phyloP scores from a whole-genome alignment of 1,140 invertebrate species.

The Macrosteles quadrilineatus region DNA sequence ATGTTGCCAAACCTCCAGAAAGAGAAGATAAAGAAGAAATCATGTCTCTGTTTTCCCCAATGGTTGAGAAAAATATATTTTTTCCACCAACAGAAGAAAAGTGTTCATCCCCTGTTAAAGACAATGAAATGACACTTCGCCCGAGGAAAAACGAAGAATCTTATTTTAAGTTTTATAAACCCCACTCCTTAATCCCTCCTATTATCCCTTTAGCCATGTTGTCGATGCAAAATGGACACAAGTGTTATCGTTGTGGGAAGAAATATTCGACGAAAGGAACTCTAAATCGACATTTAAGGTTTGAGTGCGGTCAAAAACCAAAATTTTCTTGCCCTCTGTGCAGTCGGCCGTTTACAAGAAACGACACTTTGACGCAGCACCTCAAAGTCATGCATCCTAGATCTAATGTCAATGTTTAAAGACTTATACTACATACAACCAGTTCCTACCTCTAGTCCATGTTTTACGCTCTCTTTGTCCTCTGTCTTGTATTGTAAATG shows the following conservation, averaged over 20 bases:
- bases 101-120: too few species aligned
- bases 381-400: slow-evolving; percentile 38
- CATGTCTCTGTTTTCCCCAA: background rate
- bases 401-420: slow-evolving; percentile 55
- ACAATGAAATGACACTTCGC: too few species aligned
- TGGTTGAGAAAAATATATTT: background rate
- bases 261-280: slow-evolving; percentile 34
- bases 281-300: slow-evolving; percentile 56
- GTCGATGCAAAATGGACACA: slow-evolving; percentile 17
- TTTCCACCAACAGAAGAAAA: too few species aligned
- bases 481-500: background rate
- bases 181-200: background rate
- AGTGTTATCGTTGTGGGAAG: slow-evolving; percentile 45
- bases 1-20: background rate
- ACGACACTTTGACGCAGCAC: slow-evolving; percentile 33
- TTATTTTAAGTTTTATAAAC: background rate
- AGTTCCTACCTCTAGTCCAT: too few species aligned
- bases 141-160: too few species aligned
- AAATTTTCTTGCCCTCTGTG: slow-evolving; percentile 51
- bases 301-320: slow-evolving; percentile 59
- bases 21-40: slow-evolving; percentile 1
- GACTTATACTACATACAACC: background rate
- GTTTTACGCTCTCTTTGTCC: background rate
- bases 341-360: slow-evolving; percentile 31
- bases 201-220: background rate